phyloP scores from a whole-genome alignment of 2,113 vertebrate genomes.

The Lepus timidus region DNA sequence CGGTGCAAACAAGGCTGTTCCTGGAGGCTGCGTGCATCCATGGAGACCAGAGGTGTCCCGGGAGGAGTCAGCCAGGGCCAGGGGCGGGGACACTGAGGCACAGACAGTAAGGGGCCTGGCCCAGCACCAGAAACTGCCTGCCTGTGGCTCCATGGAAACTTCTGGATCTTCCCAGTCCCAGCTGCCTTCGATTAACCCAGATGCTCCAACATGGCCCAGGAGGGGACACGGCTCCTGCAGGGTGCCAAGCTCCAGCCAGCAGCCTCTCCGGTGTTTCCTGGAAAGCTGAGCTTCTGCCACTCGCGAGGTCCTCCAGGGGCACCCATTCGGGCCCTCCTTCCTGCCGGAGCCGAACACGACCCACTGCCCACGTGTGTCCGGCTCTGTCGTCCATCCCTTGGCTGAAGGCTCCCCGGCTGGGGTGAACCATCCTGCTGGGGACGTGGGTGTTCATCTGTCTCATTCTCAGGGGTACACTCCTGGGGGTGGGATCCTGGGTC shows the following conservation, averaged over 20 bases:
- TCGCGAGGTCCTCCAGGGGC: too few relatives aligned
- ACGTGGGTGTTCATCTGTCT: neutral
- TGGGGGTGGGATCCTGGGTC: too few relatives aligned
- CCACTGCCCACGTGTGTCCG: too few relatives aligned
- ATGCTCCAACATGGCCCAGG: neutral
- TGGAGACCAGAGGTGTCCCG: neutral
- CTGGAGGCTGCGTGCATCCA: neutral
- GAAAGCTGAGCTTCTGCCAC: neutral
- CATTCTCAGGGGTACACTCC: neutral
- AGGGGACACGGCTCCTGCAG: too few relatives aligned
- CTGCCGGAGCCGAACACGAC: too few relatives aligned
- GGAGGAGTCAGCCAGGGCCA: neutral
- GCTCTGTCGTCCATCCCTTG: too few relatives aligned
- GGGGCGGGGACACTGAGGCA: neutral
- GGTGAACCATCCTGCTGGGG: neutral
- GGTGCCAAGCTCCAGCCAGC: neutral
- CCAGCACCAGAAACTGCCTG: neutral
- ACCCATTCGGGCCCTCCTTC: too few relatives aligned
- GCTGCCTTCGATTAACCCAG: neutral
- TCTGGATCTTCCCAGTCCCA: neutral
- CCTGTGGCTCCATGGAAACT: neutral
- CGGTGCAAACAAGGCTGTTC: neutral
- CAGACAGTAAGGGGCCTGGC: neutral
- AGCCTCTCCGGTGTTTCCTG: neutral
- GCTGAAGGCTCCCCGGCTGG: neutral